Base-by-base conservation (phyloP, 2,888 invertebrate species). In the Tenthredo livida region DNA sequence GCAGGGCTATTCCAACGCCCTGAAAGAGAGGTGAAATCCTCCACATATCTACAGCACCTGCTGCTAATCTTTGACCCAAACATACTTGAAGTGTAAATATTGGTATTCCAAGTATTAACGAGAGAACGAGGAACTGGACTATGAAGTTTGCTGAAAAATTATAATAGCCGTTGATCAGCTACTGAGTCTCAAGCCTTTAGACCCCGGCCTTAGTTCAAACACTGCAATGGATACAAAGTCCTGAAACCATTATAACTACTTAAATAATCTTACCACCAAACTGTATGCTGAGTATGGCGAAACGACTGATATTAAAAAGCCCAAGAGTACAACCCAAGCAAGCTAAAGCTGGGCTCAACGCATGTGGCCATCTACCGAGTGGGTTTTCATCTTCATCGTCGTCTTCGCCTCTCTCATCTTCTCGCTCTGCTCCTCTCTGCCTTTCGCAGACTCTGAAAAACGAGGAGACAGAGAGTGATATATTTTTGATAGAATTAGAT, bases 11-110 rank as follows among this genome's bases (percentile, higher is more conserved):
- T 25, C 98, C 98, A 29, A 98, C 97, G 3, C 98, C 98, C 94
- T 97, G 97, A 92, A 98, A 98, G 89, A 98, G 96, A 0, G 98
- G 98, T 84, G 98, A 98, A 90, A 98, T 98, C 90, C 96, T 96
- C 98, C 98, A 98, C 98, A 98, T 98, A 89, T 98, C 97, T 86
- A 98, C 96, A 1, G 97, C 97, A 0, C 98, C 98, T 0, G 97
- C 96, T 75, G 96, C 96, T 86, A 98, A 94, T 89, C 97, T 96
- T 93, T 98, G 97, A 2, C 98, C 98, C 89, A 98, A 94, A 89
- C 97, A 97, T 93, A 97, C 95, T 93, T 98, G 97, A 80, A 98
- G 94, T 85, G 97, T 97, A 90, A 98, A 96, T 88, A 98, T 93
- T 7, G 98, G 98, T 91, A 98, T 96, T 85, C 97, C 97, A 91